Evolutionary conservation across 2,888 invertebrate species (phyloP).

Genomic region (Stenichneumon culpator): DNA sequence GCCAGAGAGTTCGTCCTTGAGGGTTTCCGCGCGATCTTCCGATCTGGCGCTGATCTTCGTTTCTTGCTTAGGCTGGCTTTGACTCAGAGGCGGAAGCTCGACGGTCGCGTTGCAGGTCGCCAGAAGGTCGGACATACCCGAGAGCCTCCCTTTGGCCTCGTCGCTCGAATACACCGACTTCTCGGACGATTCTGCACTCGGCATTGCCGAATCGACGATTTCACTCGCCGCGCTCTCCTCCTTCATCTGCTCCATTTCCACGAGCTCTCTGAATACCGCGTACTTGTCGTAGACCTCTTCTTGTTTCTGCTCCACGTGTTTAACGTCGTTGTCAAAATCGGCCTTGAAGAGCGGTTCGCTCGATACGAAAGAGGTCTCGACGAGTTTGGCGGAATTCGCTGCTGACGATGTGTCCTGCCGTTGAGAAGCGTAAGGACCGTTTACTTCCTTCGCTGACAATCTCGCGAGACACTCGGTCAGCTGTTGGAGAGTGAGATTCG

Average conservation of each 20-base stretch:
- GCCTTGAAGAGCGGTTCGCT: conserved; percentile 88
- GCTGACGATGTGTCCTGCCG: conserved; percentile 77
- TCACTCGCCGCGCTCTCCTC: conserved; percentile 72
- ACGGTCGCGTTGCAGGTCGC: conserved; percentile 51
- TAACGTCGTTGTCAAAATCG: conserved; percentile 86
- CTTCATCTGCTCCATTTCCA: conserved; percentile 88
- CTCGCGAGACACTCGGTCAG: conserved; percentile 92
- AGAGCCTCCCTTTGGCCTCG: background rate
- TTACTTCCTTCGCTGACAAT: conserved; percentile 80
- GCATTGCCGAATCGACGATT: conserved; percentile 79
- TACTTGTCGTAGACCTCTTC: conserved; percentile 91
- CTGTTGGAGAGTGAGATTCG: conserved; percentile 95
- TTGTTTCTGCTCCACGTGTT: conserved; percentile 13
- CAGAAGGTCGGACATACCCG: conserved; percentile 36
- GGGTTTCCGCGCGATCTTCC: conserved; percentile 30
- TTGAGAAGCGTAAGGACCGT: conserved; percentile 57
- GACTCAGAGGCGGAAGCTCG: conserved; percentile 36
- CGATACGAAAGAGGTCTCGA: conserved; percentile 71
- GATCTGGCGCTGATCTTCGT: conserved; percentile 23
- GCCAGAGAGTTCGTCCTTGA: conserved; percentile 36
- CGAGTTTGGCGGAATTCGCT: conserved; percentile 85
- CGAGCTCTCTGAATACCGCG: conserved; percentile 93
- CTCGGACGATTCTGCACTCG: conserved; percentile 50
- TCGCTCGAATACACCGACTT: conserved; percentile 7
- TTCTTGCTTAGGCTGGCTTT: conserved; percentile 26